Conservation (phyloP, 2,888 invertebrate species). For the Cheilosia grossa region DNA sequence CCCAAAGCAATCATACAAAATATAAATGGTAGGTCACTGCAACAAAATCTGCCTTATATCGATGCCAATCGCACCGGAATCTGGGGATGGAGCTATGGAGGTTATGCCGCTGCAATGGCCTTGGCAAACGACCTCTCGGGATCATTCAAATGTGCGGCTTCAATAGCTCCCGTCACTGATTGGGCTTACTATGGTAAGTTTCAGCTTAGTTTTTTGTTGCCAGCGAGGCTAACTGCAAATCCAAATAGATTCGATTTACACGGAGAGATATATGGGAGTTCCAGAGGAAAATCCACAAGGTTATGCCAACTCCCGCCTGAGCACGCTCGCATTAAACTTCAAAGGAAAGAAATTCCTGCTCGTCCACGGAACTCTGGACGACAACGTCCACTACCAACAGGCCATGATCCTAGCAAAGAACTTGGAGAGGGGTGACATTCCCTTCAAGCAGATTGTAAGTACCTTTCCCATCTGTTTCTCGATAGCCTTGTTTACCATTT, state of each 20-base stretch:
- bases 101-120: constrained; percentile 95
- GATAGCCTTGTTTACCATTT: neutral
- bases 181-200: constrained; percentile 95
- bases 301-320: constrained; percentile 90
- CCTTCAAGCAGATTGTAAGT: constrained; percentile 95
- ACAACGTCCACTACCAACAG: constrained; percentile 99
- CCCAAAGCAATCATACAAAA: neutral
- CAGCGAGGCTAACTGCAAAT: neutral
- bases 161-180: constrained; percentile 98
- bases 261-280: constrained; percentile 97
- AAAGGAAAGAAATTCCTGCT: constrained; percentile 92
- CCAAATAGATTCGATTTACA: constrained; percentile 95
- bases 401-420: constrained; percentile 95
- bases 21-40: constrained; percentile 80
- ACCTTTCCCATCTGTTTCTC: no score
- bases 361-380: constrained; percentile 96
- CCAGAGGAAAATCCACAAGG: constrained; percentile 90
- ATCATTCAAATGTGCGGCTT: constrained; percentile 96
- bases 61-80: constrained; percentile 93
- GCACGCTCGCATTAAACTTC: constrained; percentile 87
- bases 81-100: constrained; percentile 99
- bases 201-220: neutral
- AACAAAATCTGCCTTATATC: constrained; percentile 88
- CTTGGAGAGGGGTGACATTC: constrained; percentile 92
- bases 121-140: constrained; percentile 89